A percentile compares a stretch with the other conserved stretches of the same genome.
These are phyloP conservation scores for Epizoanthus ramosus DNA, from an alignment of 92 coral and sea anemone genomes.

Conservation along the genomic window DNA sequence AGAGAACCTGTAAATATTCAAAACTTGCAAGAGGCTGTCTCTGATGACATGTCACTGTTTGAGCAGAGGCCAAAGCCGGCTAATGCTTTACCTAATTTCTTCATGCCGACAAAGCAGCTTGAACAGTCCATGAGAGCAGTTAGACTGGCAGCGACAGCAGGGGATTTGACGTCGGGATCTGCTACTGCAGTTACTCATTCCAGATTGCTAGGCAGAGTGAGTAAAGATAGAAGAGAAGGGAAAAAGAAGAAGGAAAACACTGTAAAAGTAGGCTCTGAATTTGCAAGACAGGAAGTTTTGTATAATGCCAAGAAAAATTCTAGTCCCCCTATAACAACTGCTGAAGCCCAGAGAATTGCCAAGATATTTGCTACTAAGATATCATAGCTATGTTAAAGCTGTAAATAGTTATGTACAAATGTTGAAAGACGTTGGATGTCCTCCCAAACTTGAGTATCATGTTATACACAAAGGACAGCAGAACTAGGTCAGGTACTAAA, in stretches of 20 bases:
- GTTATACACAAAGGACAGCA: too few relatives aligned
- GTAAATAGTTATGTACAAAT: background rate
- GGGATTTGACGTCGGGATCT: slow-evolving; percentile 12
- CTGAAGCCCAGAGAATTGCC: slow-evolving; percentile 91
- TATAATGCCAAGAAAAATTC: slow-evolving; percentile 63
- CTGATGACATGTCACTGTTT: background rate
- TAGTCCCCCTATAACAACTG: slow-evolving; percentile 72
- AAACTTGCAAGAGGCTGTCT: background rate
- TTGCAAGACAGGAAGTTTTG: slow-evolving; percentile 60
- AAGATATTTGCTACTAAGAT: slow-evolving; percentile 79
- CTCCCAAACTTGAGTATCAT: background rate
- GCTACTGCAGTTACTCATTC: slow-evolving; percentile 41
- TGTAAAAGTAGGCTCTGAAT: slow-evolving; percentile 51
- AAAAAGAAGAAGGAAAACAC: slow-evolving; percentile 12
- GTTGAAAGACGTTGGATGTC: background rate
- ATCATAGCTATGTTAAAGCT: background rate
- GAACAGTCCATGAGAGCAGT: slow-evolving; percentile 92
- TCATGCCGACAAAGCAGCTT: slow-evolving; percentile 88
- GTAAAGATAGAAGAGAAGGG: background rate
- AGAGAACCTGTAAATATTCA: background rate
- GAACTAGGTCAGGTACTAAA: too few relatives aligned
- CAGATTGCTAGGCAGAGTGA: slow-evolving; percentile 64
- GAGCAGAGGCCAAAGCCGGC: background rate
- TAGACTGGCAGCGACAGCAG: slow-evolving; percentile 66
- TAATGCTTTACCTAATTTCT: slow-evolving; percentile 77